These are phyloP conservation scores for Spodoptera frugiperda DNA, from an alignment of 1,140 invertebrate genomes.

Conservation along the genomic window DNA sequence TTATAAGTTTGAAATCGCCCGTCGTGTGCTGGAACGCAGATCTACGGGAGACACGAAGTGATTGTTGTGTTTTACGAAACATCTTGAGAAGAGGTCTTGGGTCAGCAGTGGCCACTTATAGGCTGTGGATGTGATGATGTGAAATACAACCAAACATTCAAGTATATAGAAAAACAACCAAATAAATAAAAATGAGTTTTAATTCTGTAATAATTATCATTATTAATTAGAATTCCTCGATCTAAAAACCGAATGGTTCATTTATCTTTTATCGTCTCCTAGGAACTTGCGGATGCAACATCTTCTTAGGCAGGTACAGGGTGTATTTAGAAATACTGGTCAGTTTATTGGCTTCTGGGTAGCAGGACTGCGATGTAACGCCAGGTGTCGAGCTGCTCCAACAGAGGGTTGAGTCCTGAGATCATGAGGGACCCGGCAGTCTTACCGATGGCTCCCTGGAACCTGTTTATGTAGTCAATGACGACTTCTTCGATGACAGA, in stretches of 20 bases:
- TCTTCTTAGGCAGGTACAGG: neutral
- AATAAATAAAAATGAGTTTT: slow-evolving; percentile 13
- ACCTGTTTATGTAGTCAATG: slow-evolving; percentile 71
- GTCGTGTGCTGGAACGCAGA: too few relatives aligned
- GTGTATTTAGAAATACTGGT: neutral
- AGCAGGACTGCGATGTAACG: slow-evolving; percentile 63
- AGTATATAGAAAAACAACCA: neutral
- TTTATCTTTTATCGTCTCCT: neutral
- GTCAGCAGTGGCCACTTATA: too few relatives aligned
- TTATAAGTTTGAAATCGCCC: too few relatives aligned
- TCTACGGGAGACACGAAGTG: too few relatives aligned
- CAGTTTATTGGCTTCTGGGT: slow-evolving; percentile 27
- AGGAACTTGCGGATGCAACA: neutral
- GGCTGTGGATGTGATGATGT: too few relatives aligned
- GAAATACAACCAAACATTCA: too few relatives aligned
- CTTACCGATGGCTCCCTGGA: slow-evolving; percentile 64
- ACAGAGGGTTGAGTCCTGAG: slow-evolving; percentile 62
- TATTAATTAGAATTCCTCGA: neutral
- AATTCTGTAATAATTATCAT: slow-evolving; percentile 29
- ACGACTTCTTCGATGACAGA: slow-evolving; percentile 73
- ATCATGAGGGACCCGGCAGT: slow-evolving; percentile 45
- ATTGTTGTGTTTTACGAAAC: too few relatives aligned
- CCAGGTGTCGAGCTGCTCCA: slow-evolving; percentile 73
- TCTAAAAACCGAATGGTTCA: neutral
- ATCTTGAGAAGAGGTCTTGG: too few relatives aligned